Percentiles rank a stretch among this genome's conserved stretches.
These are phyloP conservation scores for Orthosia cruda DNA, from an alignment of 2,888 invertebrate species.

Conservation along the genomic window DNA sequence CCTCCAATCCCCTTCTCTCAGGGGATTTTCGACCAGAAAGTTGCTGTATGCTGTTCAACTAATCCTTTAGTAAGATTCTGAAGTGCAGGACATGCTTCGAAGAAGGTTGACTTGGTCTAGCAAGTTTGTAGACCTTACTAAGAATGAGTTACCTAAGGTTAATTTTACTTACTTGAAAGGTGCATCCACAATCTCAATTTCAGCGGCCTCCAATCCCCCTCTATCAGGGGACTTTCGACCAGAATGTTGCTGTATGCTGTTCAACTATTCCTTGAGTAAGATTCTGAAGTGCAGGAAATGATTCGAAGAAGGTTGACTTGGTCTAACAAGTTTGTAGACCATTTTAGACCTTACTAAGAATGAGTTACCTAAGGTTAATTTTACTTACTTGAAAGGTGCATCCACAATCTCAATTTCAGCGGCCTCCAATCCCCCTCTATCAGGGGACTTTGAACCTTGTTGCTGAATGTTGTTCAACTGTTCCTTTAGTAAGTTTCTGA, in stretches of 20 bases:
- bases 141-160: not conserved
- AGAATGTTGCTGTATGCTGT: too few species aligned
- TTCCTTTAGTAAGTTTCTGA: conserved; percentile 83
- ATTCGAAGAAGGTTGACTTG: conserved; percentile 81
- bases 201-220: conserved; percentile 66
- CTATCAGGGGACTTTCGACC: too few species aligned
- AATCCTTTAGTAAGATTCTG: conserved; percentile 83
- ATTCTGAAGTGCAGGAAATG: conserved; percentile 85
- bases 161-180: conserved; percentile 74
- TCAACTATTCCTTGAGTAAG: conserved; percentile 80
- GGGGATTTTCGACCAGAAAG: not conserved
- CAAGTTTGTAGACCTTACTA: not conserved
- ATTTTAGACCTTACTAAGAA: not conserved
- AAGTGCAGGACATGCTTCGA: conserved; percentile 86
- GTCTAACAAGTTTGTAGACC: not conserved
- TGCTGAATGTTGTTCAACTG: conserved; percentile 81
- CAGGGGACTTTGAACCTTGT: conserved; percentile 72
- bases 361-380: not conserved
- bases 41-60: conserved; percentile 45
- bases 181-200: not conserved
- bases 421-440: conserved; percentile 77
- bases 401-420: conserved; percentile 86
- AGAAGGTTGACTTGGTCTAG: conserved; percentile 8
- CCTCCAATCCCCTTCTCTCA: not conserved
- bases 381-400: conserved; percentile 87